phyloP scores from a whole-genome alignment of 2,888 invertebrate species.

The Baccha elongata region DNA sequence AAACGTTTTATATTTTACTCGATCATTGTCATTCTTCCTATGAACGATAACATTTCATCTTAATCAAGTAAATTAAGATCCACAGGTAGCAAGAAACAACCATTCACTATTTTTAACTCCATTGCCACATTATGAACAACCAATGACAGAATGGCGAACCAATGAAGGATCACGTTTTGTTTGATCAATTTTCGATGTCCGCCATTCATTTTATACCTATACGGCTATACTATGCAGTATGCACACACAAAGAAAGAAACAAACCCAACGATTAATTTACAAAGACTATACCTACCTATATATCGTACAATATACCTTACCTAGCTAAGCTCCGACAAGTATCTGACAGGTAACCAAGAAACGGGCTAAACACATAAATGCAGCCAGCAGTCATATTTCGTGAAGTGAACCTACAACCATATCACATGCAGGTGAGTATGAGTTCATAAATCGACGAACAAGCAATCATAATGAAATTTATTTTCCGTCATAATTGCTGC shows the following conservation, averaged over 20 bases:
- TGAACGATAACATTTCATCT: not conserved
- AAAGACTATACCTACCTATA: not conserved
- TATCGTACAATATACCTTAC: not conserved
- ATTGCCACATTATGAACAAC: conserved; percentile 44
- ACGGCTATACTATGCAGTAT: conserved; percentile 65
- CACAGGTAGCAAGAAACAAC: conserved; percentile 75
- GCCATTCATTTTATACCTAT: conserved; percentile 75
- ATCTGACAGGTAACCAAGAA: conserved; percentile 74
- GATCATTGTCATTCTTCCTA: too few relatives aligned
- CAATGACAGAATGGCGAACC: conserved; percentile 58
- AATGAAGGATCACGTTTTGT: conserved; percentile 76
- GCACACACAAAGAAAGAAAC: conserved; percentile 34
- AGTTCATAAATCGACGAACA: conserved; percentile 81
- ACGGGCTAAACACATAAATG: conserved; percentile 61
- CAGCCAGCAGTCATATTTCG: not conserved
- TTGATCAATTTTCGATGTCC: conserved; percentile 79
- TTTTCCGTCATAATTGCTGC: conserved; percentile 81
- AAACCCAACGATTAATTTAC: conserved; percentile 25
- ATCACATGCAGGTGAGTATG: conserved; percentile 62
- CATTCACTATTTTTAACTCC: conserved; percentile 75
- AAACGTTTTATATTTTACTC: too few relatives aligned
- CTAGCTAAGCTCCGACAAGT: not conserved
- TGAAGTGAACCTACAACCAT: not conserved
- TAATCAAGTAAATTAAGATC: conserved; percentile 42
- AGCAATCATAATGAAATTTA: conserved; percentile 81